Conservation (phyloP, 2,797 vertebrate genomes). For the Esox lucius region DNA sequence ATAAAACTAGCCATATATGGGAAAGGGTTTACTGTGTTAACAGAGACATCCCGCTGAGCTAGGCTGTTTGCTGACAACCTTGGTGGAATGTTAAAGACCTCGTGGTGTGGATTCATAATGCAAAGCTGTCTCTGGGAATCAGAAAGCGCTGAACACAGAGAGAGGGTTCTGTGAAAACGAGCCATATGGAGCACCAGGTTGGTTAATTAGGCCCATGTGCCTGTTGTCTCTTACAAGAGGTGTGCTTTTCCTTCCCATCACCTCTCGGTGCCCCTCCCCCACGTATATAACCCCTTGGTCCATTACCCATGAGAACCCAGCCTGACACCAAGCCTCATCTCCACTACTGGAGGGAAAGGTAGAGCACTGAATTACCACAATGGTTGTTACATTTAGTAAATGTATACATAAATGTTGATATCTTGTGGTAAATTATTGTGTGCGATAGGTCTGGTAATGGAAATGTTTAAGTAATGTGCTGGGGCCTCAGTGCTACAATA, state of each 20-base stretch:
- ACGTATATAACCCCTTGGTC: neutral
- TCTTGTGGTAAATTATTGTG: neutral
- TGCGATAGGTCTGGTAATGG: neutral
- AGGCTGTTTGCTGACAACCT: conserved; percentile 37
- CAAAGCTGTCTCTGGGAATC: conserved; percentile 49
- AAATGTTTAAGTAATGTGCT: neutral
- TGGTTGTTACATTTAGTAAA: neutral
- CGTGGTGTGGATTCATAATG: conserved; percentile 35
- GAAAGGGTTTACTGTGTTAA: conserved; percentile 36
- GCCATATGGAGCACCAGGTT: conserved; percentile 22
- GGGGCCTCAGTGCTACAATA: neutral
- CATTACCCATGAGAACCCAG: neutral
- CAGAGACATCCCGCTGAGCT: conserved; percentile 49
- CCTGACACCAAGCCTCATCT: neutral
- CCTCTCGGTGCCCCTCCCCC: neutral
- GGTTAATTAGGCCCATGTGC: conserved; percentile 45
- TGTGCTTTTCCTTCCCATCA: neutral
- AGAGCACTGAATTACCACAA: neutral
- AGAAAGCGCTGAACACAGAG: conserved; percentile 23
- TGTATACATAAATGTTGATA: neutral
- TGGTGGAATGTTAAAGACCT: conserved; percentile 55
- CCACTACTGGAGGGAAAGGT: neutral
- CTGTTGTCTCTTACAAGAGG: conserved; percentile 22
- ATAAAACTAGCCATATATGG: conserved; percentile 65
- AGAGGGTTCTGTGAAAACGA: conserved; percentile 35